These are phyloP conservation scores for Prunella himalayana DNA, from an alignment of 2,113 vertebrate genomes.

Conservation along the genomic window DNA sequence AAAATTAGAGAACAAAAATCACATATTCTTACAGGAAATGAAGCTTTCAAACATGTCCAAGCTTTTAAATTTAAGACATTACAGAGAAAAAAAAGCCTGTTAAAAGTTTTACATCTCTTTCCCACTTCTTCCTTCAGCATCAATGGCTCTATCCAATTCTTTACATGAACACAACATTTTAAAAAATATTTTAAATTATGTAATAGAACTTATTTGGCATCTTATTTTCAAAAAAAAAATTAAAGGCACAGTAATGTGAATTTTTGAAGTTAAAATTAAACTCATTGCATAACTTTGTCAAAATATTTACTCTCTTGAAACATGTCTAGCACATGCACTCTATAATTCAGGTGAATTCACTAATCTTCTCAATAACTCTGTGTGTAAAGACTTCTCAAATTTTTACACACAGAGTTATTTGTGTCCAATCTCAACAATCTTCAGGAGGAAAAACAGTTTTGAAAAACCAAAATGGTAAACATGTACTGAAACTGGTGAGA, in stretches of 20 bases:
- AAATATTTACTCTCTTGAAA: not conserved
- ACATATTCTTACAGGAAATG: not conserved
- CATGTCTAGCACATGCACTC: not conserved
- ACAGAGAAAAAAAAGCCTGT: not conserved
- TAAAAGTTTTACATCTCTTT: not conserved
- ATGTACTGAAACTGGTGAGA: not conserved
- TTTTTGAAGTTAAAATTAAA: not conserved
- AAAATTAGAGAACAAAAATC: not conserved
- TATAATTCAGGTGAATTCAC: not conserved
- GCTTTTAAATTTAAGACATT: not conserved
- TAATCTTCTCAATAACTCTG: not conserved
- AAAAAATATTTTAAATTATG: fast-evolving
- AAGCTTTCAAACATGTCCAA: not conserved
- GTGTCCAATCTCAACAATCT: not conserved
- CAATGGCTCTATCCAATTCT: not conserved
- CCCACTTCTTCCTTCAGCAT: not conserved
- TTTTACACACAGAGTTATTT: not conserved
- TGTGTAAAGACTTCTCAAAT: not conserved
- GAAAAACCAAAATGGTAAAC: not conserved
- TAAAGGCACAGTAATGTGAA: not conserved
- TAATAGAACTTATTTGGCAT: not conserved
- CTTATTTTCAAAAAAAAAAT: not conserved
- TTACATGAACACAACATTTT: not conserved
- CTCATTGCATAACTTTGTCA: not conserved
- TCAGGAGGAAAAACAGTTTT: not conserved